Evolutionary conservation across 2,888 invertebrate genomes (phyloP), one percentile per base, ranked within the genome.

Genomic region (Eupithecia subumbrata): DNA sequence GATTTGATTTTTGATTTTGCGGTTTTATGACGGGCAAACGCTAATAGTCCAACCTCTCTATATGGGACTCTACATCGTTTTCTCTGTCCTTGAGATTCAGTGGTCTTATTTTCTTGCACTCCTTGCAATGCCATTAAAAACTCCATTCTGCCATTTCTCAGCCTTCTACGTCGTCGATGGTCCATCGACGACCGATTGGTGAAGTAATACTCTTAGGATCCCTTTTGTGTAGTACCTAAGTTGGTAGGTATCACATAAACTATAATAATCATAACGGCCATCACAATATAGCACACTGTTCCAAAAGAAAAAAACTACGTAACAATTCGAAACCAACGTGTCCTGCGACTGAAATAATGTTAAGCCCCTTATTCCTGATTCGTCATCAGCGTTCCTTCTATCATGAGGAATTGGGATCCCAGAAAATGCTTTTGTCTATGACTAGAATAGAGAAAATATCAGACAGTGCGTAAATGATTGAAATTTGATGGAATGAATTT

Each of bases 161-260:
- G 60, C 60, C 60, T 25, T 60, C 25, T 60, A 25, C 60, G 60
- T 60, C 60, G 22, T 60, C 60, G 11, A 60, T 60, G 60, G 25
- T 25, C 25, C 60, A 60, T 60, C 25, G 25, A 25, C 60, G 5
- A 14, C 14, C 25, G 12, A 60, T 60, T 25, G 22, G 60, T 60
- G 60, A 14, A 2, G 60, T 25, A 60, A 60, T 25, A 25, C 25
- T 60, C 12, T 60, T 12, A 60, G 60, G 14, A 25, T 25, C 4
- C 60, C 60, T 60, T 60, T 60, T 60, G 25, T 25, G 25, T 60
- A 14, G 22, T 25, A 25, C 60, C 5, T 14, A 60, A 60, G 25
- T n/a, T n/a, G n/a, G n/a, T n/a, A n/a, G n/a, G n/a, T 56, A 56
- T 56, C 56, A 25, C 22, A 60, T 60, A 22, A 60, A 60, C 25